These are phyloP conservation scores for Trissolcus basalis DNA, from an alignment of 1,140 invertebrate genomes.

Conservation along the genomic window DNA sequence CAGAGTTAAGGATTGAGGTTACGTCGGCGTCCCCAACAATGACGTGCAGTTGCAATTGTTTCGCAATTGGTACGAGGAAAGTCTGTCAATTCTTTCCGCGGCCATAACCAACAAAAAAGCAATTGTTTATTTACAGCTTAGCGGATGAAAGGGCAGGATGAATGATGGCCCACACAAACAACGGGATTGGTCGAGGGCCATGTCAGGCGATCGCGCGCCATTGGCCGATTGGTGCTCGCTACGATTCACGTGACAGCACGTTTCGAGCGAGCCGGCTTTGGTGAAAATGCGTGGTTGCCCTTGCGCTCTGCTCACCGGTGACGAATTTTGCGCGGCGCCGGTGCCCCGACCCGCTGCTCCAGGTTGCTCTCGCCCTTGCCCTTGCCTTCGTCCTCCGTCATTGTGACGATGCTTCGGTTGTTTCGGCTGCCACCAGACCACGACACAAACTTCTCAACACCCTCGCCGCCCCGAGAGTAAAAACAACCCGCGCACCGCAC, in stretches of 20 bases:
- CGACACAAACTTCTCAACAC: background rate
- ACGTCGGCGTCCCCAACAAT: background rate
- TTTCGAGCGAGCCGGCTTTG: conserved; percentile 4
- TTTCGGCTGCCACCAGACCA: background rate
- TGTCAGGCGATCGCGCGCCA: conserved; percentile 69
- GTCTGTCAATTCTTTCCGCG: too few species aligned
- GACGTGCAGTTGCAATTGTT: conserved; percentile 10
- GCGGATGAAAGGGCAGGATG: background rate
- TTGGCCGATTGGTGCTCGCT: conserved; percentile 50
- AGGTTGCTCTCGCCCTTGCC: conserved; percentile 67
- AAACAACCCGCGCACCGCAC: too few species aligned
- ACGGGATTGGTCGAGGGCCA: conserved; percentile 61
- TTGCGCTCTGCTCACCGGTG: conserved; percentile 67
- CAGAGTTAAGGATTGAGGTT: too few species aligned
- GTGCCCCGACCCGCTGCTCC: conserved; percentile 54
- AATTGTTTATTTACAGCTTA: conserved; percentile 22
- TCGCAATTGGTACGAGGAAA: too few species aligned
- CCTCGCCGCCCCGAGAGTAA: too few species aligned
- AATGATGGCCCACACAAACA: conserved; percentile 8
- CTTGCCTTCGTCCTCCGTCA: conserved; percentile 66
- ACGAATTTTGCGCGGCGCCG: conserved; percentile 70
- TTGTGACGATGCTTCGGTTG: conserved; percentile 41
- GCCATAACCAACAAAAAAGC: too few species aligned
- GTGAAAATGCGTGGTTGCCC: conserved; percentile 4
- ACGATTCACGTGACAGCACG: conserved; percentile 3